phyloP scores from a whole-genome alignment of 2,113 vertebrate genomes.

The Phyllostomus hastatus region DNA sequence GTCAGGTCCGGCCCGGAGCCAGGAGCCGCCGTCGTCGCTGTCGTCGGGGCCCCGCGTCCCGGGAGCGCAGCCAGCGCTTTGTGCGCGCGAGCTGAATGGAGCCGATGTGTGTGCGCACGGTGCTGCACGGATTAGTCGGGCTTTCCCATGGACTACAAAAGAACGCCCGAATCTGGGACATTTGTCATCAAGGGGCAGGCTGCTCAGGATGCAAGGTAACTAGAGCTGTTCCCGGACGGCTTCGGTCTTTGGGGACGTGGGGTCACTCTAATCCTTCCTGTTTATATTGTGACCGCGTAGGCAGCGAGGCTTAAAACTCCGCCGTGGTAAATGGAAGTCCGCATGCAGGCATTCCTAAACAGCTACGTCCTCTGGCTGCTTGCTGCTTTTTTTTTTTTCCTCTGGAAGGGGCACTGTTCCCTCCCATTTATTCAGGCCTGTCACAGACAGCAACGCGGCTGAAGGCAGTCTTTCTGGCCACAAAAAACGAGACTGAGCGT shows the following conservation, averaged over 20 bases:
- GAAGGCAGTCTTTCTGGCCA: neutral
- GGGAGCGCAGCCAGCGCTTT: neutral
- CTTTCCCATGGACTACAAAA: slow-evolving; percentile 68
- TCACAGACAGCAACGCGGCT: neutral
- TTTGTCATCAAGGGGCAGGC: slow-evolving; percentile 63
- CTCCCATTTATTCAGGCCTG: neutral
- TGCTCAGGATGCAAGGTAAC: slow-evolving; percentile 40
- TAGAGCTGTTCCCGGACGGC: slow-evolving; percentile 24
- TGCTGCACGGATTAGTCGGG: slow-evolving; percentile 16
- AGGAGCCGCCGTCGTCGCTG: neutral
- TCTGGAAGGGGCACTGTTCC: neutral
- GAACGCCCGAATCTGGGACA: neutral
- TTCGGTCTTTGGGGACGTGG: neutral
- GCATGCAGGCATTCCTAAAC: neutral
- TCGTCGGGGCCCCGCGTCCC: neutral
- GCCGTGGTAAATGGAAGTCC: neutral
- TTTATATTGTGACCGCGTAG: slow-evolving; percentile 1
- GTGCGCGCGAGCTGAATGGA: neutral
- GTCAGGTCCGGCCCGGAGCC: neutral
- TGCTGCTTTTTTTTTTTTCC: neutral
- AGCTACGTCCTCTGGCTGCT: neutral
- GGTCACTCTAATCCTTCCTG: slow-evolving; percentile 62
- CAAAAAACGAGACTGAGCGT: neutral
- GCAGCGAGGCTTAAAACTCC: slow-evolving; percentile 18
- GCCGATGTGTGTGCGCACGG: neutral